Base-by-base conservation (phyloP, 2,888 invertebrate genomes). In the Thalpophila matura region DNA sequence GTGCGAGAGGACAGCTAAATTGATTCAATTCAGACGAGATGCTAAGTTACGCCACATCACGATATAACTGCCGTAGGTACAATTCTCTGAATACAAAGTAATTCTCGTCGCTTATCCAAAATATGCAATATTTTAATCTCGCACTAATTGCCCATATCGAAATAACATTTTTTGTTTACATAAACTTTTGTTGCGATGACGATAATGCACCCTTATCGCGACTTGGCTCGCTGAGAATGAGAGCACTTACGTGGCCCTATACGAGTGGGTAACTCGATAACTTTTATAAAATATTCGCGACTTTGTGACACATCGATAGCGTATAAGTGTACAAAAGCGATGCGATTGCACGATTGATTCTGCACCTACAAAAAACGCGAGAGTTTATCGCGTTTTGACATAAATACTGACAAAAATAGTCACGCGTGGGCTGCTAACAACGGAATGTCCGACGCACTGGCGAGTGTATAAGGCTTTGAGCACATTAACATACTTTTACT, bases 201-300 rank as follows among this genome's bases (percentile, higher is more conserved):
- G 78, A 68, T 78, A 70, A 45, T 64, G 43, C 56, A 46, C 31
- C 45, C 55, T 71, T 79, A 78, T 78, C 79, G 46, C 49, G n/a
- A 45, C 24, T 10, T 60, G 9, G 49, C 26, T 40, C 29, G 38
- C 20, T 50, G 7, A 60, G 53, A 71, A 46, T 56, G 43, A 55
- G 45, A 64, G 33, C 64, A 58, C 43, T 60, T 59, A 78, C 75
- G 73, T 77, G 78, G 53, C 38, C 22, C 43, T 37, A 46, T 14
- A 59, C 12, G 27, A 51, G 35, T 66, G 55, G 57, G 5, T 47
- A 10, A 33, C 5, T 18, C 6, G 10, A 35, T 47, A 12, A 31
- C 18, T 50, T 65, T 47, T 45, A 40, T 27, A 22, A 29, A 49
- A 62, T 50, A 49, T 49, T 50, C 14, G 10, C 5, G 20, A 45